Evolutionary conservation across 2,888 invertebrate species (phyloP), one percentile per base, ranked within the genome.

Genomic region (Agriopis leucophaearia): DNA sequence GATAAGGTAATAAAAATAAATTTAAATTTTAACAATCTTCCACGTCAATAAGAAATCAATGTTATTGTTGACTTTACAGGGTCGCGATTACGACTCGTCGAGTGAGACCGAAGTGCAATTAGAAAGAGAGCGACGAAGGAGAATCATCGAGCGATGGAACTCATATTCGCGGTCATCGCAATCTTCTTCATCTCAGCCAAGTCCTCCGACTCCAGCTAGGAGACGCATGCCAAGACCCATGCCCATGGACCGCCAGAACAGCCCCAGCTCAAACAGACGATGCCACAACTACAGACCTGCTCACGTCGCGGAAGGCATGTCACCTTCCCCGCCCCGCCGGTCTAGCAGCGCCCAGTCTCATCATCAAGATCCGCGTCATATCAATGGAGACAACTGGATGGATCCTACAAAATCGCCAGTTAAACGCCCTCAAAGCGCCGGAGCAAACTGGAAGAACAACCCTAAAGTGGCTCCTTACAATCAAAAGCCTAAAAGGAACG

Each of bases 1-100:
- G 97, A 97, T 89, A 96, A 96, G 92, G 98, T 98, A 94, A 52
- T 12, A 0, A n/a, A 18, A 7, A 40, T 12, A 9, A 0, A 3
- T 27, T 27, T 9, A 16, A 10, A 48, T 10, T 9, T 10, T 6
- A 27, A 12, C 10, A 48, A 7, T 18, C n/a, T 6, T 18, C 1
- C 10, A 18, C 10, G 15, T 48, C 6, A 27, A 27, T 27, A 1
- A 18, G 35, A 35, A 48, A 13, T 35, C 6, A 44, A 27, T 16
- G 15, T 12, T 40, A 9, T 12, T 44, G 13, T 48, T 64, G 60
- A 63, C 35, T 62, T 71, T 48, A 44, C 89, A 97, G 97, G 97
- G 97, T 66, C 96, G 96, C 72, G 97, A 97, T 84, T 97, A 97
- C 87, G 97, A 97, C 83, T 96, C 96, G 9, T 94, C 95, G 68